phyloP scores from a whole-genome alignment of 1,140 invertebrate genomes.

The Drosophila pseudoobscura region DNA sequence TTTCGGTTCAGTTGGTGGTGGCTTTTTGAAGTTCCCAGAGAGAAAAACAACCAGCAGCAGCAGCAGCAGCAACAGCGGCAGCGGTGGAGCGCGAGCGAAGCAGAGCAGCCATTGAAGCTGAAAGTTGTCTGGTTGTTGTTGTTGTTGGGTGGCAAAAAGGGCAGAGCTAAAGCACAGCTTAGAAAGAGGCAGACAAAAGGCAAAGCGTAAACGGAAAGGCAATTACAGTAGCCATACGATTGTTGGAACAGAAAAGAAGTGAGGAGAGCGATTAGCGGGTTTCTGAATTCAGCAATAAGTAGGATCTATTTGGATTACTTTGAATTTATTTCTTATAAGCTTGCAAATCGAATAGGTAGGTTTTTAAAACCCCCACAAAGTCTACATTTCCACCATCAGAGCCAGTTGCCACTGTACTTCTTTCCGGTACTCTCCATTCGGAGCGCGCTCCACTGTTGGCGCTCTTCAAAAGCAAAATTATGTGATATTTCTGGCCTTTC shows the following conservation, averaged over 20 bases:
- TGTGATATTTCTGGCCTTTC: conserved; percentile 15
- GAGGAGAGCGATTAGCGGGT: no score
- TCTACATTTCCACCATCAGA: no score
- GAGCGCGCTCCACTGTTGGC: conserved; percentile 14
- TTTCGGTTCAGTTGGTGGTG: conserved; percentile 45
- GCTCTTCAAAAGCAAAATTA: conserved; percentile 4
- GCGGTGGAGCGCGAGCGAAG: conserved; percentile 1
- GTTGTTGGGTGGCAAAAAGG: conserved; percentile 46
- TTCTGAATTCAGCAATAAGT: no score
- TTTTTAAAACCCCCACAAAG: no score
- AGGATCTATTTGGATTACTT: no score
- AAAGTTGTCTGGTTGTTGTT: conserved; percentile 42
- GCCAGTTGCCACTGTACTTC: no score
- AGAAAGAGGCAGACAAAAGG: conserved; percentile 15
- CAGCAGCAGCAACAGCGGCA: background rate
- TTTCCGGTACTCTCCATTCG: background rate
- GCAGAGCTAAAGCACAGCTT: conserved; percentile 50
- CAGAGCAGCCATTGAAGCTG: conserved; percentile 21
- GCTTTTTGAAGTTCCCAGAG: conserved; percentile 62
- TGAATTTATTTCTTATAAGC: no score
- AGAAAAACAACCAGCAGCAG: background rate
- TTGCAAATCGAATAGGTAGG: no score
- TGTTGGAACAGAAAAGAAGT: no score
- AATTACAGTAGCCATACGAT: no score
- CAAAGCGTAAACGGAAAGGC: conserved; percentile 3